phyloP scores from a whole-genome alignment of 1,140 invertebrate species.

The Drosophila sproati region DNA sequence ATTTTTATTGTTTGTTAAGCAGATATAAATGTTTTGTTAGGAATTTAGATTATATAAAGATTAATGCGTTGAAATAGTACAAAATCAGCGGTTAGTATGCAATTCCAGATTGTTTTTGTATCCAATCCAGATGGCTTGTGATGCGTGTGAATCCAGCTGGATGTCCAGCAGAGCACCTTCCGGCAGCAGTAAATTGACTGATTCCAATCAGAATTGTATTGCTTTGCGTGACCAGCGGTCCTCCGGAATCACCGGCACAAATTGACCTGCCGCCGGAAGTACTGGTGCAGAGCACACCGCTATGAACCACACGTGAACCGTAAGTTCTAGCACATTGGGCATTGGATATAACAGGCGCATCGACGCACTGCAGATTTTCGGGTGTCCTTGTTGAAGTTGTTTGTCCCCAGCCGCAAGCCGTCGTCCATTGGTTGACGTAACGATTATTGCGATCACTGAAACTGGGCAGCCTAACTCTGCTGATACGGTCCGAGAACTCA shows the following conservation, averaged over 20 bases:
- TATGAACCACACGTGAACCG: not conserved
- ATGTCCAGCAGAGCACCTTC: constrained; percentile 50
- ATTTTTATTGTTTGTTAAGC: not conserved
- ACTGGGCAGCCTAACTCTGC: constrained; percentile 37
- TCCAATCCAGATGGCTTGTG: constrained; percentile 54
- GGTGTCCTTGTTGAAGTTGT: constrained; percentile 37
- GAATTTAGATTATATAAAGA: not conserved
- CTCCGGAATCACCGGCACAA: constrained; percentile 58
- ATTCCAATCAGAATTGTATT: constrained; percentile 47
- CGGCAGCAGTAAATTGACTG: constrained; percentile 44
- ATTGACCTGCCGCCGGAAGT: constrained; percentile 47
- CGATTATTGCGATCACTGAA: constrained; percentile 16
- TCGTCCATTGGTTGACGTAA: constrained; percentile 44
- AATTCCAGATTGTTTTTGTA: constrained; percentile 46
- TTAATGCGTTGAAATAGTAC: not conserved
- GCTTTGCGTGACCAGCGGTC: constrained; percentile 45
- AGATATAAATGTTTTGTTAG: not conserved
- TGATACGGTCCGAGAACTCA: constrained; percentile 38
- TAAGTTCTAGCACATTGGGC: constrained; percentile 35
- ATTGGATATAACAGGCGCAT: constrained; percentile 55
- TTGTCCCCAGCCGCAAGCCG: constrained; percentile 63
- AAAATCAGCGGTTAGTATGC: constrained; percentile 29
- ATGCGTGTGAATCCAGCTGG: constrained; percentile 58
- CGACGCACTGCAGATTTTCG: constrained; percentile 59
- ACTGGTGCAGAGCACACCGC: constrained; percentile 47